Evolutionary conservation across 1,140 invertebrate genomes (phyloP).

Genomic region (Hirudo medicinalis): DNA sequence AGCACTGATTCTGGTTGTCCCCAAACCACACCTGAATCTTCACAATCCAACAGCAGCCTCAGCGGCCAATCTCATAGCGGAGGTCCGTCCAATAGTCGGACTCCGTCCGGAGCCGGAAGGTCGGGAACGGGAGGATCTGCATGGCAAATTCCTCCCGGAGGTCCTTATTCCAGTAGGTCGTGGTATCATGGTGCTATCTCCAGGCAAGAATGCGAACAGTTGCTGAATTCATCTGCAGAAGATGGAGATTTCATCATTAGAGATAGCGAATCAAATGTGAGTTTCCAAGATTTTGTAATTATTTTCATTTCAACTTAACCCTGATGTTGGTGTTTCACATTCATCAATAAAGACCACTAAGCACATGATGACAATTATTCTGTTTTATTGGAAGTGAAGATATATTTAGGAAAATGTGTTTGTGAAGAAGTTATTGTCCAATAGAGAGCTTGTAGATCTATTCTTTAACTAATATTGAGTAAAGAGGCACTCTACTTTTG

Average conservation of each 20-base stretch:
- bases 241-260: conserved; percentile 96
- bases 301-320: not conserved
- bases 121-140: conserved; percentile 9
- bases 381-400: no score
- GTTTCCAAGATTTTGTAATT: conserved; percentile 33
- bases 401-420: no score
- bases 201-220: conserved; percentile 79
- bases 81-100: conserved; percentile 20
- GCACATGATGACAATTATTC: no score
- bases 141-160: conserved; percentile 30
- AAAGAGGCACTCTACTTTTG: no score
- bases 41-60: conserved; percentile 36
- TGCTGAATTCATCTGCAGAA: conserved; percentile 80
- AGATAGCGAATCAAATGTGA: conserved; percentile 96
- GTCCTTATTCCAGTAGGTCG: conserved; percentile 35
- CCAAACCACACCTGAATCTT: conserved; percentile 34
- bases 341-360: no score
- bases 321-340: conserved; percentile 15
- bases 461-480: no score
- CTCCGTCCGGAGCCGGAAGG: conserved; percentile 18
- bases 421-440: no score
- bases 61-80: conserved; percentile 23
- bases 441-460: no score
- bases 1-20: conserved; percentile 29
- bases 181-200: conserved; percentile 97